Base-by-base conservation (phyloP, 2,888 invertebrate species). In the Chloroclystis v-ata region DNA sequence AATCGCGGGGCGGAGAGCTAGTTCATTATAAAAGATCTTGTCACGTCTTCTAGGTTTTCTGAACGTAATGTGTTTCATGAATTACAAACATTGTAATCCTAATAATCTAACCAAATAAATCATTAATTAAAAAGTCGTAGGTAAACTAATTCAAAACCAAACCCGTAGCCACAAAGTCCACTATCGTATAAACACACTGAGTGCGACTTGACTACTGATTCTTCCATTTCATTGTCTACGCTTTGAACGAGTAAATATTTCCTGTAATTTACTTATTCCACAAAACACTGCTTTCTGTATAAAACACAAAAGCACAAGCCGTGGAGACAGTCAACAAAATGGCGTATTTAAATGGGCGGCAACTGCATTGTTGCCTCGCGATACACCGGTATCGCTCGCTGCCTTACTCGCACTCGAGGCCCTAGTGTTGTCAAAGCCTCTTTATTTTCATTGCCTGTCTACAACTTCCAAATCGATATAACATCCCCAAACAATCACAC, bases 291-390 rank as follows among this genome's bases (percentile, higher is more conserved):
- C 82, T 82, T 82, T 76, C 76, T 77, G 75, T 75, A 73, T 69
- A 72, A 78, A 77, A 82, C 67, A 75, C 75, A 79, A 82, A 69
- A 76, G 78, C 74, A 65, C 65, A 65, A 69, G 69, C 64, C 68
- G 75, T 75, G 77, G 81, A 83, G 84, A 83, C 81, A 78, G 78
- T 82, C 77, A 77, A 86, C 86, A 87, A 87, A 84, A 87, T 87
- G 87, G 87, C 87, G 87, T 82, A 85, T 85, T 87, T 86, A 86
- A 87, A 86, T 84, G 87, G 86, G 86, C 86, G 86, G 80, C 75
- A 74, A 82, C 84, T 78, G 80, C 79, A 82, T 83, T 81, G 81
- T 82, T 69, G 72, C 64, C 68, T 67, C 65, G 63, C 69, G 72
- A 72, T 67, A 70, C 73, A 65, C 70, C 71, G 64, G 65, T 65